Base-by-base conservation (phyloP, 2,888 invertebrate species). In the Mimumesa dahlbomi region DNA sequence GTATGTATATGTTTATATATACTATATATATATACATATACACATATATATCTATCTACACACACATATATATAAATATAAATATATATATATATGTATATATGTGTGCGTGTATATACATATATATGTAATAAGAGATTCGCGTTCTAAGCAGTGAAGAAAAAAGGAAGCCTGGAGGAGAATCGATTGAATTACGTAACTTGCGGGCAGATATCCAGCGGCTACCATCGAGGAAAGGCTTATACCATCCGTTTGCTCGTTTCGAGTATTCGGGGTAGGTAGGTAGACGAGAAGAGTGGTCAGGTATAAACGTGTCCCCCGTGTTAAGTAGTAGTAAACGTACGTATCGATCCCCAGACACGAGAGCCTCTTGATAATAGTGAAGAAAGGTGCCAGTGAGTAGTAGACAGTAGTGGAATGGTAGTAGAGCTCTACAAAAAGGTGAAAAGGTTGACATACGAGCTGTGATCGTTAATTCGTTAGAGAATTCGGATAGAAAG, bases 341-440 rank as follows among this genome's bases (percentile, higher is more conserved):
- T 67, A 75, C 67, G 75, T 61, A 70, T 77, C 70, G 68, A 72
- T 66, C 63, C 66, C 62, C 52, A 43, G 52, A 73, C 65, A 73
- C 68, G 63, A 61, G 75, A 79, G 78, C 74, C 74, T 74, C 71
- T 73, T 73, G 73, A 82, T 82, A 82, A 82, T 82, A 82, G 82
- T 78, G 82, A 82, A 82, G 82, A 82, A 82, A 82, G 78, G 81
- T 82, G 82, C 82, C 82, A 78, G 81, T 82, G 78, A 80, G 82
- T 82, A 79, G 74, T 79, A 77, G 66, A 77, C 63, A 67, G 67
- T 71, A 67, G 70, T 62, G 63, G 66, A 66, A 69, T 77, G 68
- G 64, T 70, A 73, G 64, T 73, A 58, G 73, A 65, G 42, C 42
- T 64, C 61, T 71, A 79, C 54, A 56, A 70, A 78, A 76, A 71